These are phyloP conservation scores for Myotis brandtii DNA, from an alignment of 2,113 vertebrate species.

Conservation along the genomic window DNA sequence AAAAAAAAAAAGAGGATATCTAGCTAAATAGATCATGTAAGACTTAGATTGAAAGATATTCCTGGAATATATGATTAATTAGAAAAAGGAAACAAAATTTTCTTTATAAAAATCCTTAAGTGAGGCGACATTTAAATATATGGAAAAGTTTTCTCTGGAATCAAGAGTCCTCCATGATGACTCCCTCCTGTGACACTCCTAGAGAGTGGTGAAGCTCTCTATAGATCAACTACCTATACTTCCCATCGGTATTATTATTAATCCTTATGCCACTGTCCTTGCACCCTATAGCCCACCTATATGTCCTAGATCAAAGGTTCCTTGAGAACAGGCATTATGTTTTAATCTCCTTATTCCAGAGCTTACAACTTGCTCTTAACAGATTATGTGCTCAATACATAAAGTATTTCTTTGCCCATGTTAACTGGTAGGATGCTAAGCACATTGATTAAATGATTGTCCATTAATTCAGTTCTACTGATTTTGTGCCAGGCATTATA, in stretches of 20 bases:
- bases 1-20: neutral
- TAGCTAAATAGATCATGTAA: neutral
- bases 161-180: neutral
- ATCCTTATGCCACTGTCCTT: neutral
- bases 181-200: neutral
- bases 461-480: neutral
- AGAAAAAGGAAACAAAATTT: neutral
- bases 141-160: neutral
- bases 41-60: slow-evolving; percentile 20
- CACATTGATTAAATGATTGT: neutral
- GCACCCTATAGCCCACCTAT: neutral
- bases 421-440: neutral
- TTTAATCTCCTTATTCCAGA: neutral
- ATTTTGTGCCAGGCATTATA: neutral
- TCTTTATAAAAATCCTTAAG: neutral
- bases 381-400: neutral
- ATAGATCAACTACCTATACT: neutral
- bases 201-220: neutral
- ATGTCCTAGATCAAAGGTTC: neutral
- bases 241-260: neutral
- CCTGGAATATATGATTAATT: neutral
- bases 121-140: neutral
- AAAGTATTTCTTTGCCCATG: neutral
- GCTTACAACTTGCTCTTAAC: neutral
- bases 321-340: neutral